These are phyloP conservation scores for Burhinus oedicnemus DNA, from an alignment of 2,113 vertebrate species.

Conservation along the genomic window DNA sequence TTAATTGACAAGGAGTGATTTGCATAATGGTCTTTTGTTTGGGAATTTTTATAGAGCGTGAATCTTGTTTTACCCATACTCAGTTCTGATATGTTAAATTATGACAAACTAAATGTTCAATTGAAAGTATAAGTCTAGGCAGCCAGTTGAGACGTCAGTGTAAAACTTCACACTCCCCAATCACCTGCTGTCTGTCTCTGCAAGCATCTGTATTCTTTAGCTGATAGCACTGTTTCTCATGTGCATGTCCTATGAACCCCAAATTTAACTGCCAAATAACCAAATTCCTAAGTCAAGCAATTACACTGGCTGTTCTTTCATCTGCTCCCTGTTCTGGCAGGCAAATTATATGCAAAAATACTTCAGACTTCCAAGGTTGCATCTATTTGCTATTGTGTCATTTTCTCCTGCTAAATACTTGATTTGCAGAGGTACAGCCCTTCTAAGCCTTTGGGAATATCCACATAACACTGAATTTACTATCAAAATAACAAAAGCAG, in stretches of 20 bases:
- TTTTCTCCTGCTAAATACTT: neutral
- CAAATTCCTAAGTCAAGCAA: neutral
- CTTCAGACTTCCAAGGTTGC: neutral
- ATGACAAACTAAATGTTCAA: neutral
- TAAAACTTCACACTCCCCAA: neutral
- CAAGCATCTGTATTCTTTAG: neutral
- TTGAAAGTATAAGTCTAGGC: neutral
- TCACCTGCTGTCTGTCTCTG: neutral
- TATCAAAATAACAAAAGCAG: neutral
- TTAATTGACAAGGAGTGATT: neutral
- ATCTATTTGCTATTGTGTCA: neutral
- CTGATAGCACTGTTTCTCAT: neutral
- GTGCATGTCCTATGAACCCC: neutral
- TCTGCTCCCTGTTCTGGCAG: neutral
- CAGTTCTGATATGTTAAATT: neutral
- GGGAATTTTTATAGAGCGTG: neutral
- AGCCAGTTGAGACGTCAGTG: neutral
- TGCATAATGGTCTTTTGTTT: neutral
- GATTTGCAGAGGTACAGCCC: neutral
- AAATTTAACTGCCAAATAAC: conserved; percentile 2
- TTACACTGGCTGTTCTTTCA: neutral
- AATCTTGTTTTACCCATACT: neutral
- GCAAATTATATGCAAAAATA: neutral
- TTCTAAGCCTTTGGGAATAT: neutral
- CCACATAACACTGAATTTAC: neutral